Evolutionary conservation across 2,113 vertebrate genomes (phyloP).

Genomic region (Labeo rohita): DNA sequence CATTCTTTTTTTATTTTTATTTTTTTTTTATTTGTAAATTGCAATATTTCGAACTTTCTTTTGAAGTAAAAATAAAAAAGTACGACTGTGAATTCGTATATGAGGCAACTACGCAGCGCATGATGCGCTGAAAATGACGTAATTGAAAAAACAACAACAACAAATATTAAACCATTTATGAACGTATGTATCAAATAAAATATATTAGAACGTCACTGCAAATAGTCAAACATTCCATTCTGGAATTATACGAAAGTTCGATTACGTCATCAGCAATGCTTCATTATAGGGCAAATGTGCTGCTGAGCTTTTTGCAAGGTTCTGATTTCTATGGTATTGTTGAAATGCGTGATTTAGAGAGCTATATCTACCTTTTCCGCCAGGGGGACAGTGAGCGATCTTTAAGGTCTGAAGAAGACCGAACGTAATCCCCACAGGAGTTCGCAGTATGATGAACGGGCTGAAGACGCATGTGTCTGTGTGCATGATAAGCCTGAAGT

Average conservation of each 20-base stretch:
- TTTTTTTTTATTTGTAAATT: neutral
- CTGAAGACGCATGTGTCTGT: too few species aligned
- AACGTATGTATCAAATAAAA: neutral
- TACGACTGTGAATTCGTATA: too few species aligned
- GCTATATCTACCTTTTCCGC: slow-evolving; percentile 71
- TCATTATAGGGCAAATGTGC: neutral
- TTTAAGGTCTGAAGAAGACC: neutral
- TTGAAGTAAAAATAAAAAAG: neutral
- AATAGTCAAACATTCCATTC: neutral
- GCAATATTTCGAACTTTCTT: neutral
- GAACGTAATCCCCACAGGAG: slow-evolving; percentile 65
- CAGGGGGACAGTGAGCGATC: slow-evolving; percentile 87
- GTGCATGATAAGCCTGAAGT: neutral
- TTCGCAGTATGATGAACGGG: neutral
- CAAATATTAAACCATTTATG: neutral
- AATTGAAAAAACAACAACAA: too few species aligned
- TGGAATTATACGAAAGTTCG: neutral
- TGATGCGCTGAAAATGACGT: neutral
- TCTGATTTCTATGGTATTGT: neutral
- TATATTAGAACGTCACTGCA: neutral
- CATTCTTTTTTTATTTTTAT: too few species aligned
- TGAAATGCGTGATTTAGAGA: neutral
- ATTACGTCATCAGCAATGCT: neutral
- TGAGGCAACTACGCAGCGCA: neutral
- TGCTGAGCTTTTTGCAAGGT: neutral